Base-by-base conservation (phyloP, 2,113 vertebrate species). In the Gambusia affinis region DNA sequence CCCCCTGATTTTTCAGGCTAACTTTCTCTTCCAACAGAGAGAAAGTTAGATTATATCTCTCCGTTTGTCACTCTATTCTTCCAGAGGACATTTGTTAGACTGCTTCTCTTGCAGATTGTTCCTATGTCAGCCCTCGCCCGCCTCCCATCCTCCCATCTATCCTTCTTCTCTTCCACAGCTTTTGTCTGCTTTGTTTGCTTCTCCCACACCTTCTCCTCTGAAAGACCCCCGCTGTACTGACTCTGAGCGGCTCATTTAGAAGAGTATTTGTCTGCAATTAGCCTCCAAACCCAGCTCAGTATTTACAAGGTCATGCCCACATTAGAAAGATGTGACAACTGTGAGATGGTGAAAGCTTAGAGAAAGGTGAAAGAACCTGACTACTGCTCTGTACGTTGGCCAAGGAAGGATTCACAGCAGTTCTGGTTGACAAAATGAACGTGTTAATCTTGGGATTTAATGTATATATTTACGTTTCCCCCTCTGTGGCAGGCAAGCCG, bases 121-220 rank as follows among this genome's bases (percentile, higher is more conserved):
- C 31, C 63, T 35, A 14, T 44, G 11, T 47, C 30, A 37, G 30
- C 4, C 61, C 47, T 28, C 24, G 35, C 29, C 30, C 63, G 31
- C 42, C 12, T 66, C 33, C 4, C 57, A 33, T n/a, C 54, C 42
- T 62, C 72, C 44, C 79, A 72, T 63, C 35, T 44, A 54, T 24
- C 14, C 3, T 14, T 61, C 11, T 61, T 28, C 80, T 77, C 54
- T 24, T 31, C 17, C 24, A 67, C 19, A 71, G 68, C 80, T 82
- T 81, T 64, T 74, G 62, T 29, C 33, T 39, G 61, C 78, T 79
- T 85, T 89, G 84, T 88, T 88, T 90, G 78, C 87, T 28, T 66
- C 81, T 86, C 83, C 81, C 83, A 83, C 57, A 31, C 78, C 73
- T 85, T 67, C 71, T 75, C 82, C 68, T 71, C 30, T 81, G 37